Base-by-base conservation (phyloP, 2,113 vertebrate genomes). In the Azemiops feae region DNA sequence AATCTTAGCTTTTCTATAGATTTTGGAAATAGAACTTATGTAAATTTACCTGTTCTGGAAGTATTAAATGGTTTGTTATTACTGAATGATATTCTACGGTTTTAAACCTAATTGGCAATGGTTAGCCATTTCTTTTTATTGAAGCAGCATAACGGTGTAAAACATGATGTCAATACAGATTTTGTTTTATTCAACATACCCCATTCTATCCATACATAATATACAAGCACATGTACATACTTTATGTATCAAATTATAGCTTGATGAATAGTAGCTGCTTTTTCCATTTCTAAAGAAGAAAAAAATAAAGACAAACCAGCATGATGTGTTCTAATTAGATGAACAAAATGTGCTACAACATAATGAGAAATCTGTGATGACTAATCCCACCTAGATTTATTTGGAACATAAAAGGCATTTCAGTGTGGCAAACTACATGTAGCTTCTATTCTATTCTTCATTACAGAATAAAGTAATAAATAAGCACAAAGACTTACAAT, bases 291-390 rank as follows among this genome's bases (percentile, higher is more conserved):
- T 90, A 90, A 93, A 74, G 54, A 64, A 93, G 90, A 11, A 45
- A 53, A 64, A 89, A 91, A 58, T 52, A 52, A 39, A 45, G 30
- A 93, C 81, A 45, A 91, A 91, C 14, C n/a, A 81, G 30, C 69
- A 93, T 89, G 30, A 52, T 58, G 27, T 88, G 69, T 55, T 34
- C 34, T 50, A 43, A 64, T 89, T 91, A 85, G 30, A 85, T 91
- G 90, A 93, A 89, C 69, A 91, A 54, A 91, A 53, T 43, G n/a
- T 93, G 53, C 87, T 85, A 30, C 53, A 91, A 57, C 87, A 88
- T 91, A 53, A 91, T 86, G 69, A 92, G 64, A 93, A 81, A 58
- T 91, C 43, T 93, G 45, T 91, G 60, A 60, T 93, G 91, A 93
- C 90, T 91, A 89, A 91, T 85, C 25, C 64, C 53, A 60, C 87